phyloP scores from a whole-genome alignment of 2,113 vertebrate genomes.

The Okapia johnstoni region DNA sequence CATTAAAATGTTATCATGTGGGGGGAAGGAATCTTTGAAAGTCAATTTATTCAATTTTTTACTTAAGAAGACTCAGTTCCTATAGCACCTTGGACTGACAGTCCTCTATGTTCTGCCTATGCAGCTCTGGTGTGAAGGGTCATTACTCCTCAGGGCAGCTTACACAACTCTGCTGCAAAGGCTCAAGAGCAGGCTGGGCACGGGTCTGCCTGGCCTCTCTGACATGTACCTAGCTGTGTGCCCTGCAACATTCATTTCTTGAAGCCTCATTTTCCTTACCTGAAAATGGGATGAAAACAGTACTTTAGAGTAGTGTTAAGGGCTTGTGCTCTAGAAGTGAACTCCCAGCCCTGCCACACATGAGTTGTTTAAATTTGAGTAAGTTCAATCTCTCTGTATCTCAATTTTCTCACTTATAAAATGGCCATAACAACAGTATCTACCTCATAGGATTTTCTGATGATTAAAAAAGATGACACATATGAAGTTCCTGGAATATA shows the following conservation, averaged over 20 bases:
- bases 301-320: not conserved
- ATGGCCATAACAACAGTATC: not conserved
- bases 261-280: not conserved
- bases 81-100: not conserved
- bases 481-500: not conserved
- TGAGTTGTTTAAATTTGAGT: not conserved
- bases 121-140: not conserved
- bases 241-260: not conserved
- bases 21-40: not conserved
- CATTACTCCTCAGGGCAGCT: not conserved
- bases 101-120: not conserved
- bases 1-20: not conserved
- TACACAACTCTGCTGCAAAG: not conserved
- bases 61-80: not conserved
- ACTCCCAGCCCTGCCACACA: not conserved
- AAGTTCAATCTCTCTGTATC: not conserved
- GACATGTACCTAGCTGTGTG: not conserved
- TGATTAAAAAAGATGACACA: not conserved
- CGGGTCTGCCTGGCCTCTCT: not conserved
- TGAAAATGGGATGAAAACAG: not conserved
- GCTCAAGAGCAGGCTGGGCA: rapidly evolving
- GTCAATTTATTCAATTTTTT: not conserved
- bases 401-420: not conserved
- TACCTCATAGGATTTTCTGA: not conserved
- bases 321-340: not conserved